Percentiles rank a stretch among this genome's conserved stretches.
These are phyloP conservation scores for Amphiprion clarkii DNA, from an alignment of 2,797 vertebrate species.

Conservation along the genomic window DNA sequence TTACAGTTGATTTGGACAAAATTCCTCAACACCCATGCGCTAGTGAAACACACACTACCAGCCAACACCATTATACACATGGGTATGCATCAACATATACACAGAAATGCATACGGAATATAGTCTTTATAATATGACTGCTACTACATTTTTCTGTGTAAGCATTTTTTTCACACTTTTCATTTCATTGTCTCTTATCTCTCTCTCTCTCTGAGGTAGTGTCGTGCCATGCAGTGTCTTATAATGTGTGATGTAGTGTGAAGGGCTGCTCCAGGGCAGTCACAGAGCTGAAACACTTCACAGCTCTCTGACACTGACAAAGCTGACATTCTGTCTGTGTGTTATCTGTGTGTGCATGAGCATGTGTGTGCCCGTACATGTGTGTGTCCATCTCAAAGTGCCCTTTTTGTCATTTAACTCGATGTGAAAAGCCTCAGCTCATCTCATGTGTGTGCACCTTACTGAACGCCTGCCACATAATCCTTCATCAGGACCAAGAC, in stretches of 20 bases:
- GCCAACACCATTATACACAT: too few relatives aligned
- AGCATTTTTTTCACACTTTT: too few relatives aligned
- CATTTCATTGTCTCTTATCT: neutral
- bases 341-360: constrained; percentile 4
- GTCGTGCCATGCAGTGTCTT: constrained; percentile 31
- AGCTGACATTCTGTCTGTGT: constrained; percentile 3
- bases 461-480: neutral
- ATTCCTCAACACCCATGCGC: too few relatives aligned
- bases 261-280: constrained; percentile 39
- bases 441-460: constrained; percentile 1
- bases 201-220: constrained; percentile 28
- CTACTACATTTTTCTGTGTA: too few relatives aligned
- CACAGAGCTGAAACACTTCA: constrained; percentile 35
- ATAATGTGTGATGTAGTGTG: constrained; percentile 46
- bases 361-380: constrained; percentile 19
- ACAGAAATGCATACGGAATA: too few relatives aligned
- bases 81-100: too few relatives aligned
- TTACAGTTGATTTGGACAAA: too few relatives aligned
- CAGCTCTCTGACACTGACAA: constrained; percentile 23
- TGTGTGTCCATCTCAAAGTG: constrained; percentile 27
- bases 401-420: constrained; percentile 22
- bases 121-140: too few relatives aligned
- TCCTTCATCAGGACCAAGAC: neutral
- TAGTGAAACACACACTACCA: too few relatives aligned
- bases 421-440: constrained; percentile 14